phyloP scores from a whole-genome alignment of 1,140 invertebrate species.

The Nylanderia fulva region DNA sequence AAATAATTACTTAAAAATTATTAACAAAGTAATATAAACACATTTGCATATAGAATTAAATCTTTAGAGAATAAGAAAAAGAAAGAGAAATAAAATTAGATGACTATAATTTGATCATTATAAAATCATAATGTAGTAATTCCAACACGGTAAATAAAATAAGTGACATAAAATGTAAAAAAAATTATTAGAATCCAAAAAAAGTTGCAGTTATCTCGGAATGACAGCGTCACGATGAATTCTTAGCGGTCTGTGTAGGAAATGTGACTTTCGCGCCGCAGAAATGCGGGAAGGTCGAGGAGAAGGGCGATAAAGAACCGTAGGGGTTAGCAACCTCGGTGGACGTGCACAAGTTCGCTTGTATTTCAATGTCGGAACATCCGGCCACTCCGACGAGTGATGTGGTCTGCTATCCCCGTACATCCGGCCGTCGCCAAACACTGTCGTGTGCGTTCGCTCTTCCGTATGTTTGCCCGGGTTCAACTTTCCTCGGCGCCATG shows the following conservation, averaged over 20 bases:
- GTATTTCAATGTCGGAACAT: constrained; percentile 75
- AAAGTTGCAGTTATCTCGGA: background rate
- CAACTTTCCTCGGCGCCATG: constrained; percentile 65
- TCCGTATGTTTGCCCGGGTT: constrained; percentile 67
- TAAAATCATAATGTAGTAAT: background rate
- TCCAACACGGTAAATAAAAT: background rate
- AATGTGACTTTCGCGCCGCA: background rate
- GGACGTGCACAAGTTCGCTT: constrained; percentile 53
- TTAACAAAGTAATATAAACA: background rate
- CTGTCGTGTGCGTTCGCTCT: constrained; percentile 57
- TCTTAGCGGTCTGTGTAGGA: constrained; percentile 10
- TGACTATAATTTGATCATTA: background rate
- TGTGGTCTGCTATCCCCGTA: constrained; percentile 77
- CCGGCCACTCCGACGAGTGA: constrained; percentile 74
- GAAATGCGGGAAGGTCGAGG: background rate
- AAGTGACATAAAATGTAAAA: background rate
- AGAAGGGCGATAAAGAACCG: constrained; percentile 35
- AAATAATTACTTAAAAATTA: background rate
- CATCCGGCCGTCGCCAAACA: constrained; percentile 75
- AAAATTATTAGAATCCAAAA: background rate
- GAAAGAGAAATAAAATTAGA: too few relatives aligned
- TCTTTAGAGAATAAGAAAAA: background rate
- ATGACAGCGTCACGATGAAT: background rate
- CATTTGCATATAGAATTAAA: background rate
- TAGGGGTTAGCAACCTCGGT: constrained; percentile 56